Evolutionary conservation across 2,113 vertebrate species (phyloP).

Genomic region (Alosa alosa): DNA sequence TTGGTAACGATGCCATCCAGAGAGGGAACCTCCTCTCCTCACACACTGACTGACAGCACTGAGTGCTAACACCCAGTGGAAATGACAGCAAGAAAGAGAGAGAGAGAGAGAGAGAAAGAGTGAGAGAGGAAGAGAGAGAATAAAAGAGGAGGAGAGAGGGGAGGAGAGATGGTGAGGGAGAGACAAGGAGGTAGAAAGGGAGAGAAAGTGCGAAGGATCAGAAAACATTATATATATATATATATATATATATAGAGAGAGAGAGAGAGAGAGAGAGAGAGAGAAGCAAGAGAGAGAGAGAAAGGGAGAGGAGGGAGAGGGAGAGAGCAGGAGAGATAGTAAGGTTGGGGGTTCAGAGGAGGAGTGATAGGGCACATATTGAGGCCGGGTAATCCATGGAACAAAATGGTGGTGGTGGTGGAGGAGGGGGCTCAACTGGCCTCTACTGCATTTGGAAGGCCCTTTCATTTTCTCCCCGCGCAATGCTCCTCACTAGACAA

Average conservation of each 20-base stretch:
- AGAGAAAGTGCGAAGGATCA: neutral
- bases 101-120: neutral
- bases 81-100: neutral
- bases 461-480: neutral
- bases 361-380: neutral
- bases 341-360: neutral
- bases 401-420: slow-evolving; percentile 15
- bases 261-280: neutral
- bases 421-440: neutral
- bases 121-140: neutral
- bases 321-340: too few relatives aligned
- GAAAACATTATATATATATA: neutral
- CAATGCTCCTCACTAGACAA: neutral
- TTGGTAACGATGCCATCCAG: neutral
- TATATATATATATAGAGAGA: neutral
- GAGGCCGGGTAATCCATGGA: neutral
- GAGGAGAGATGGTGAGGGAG: neutral
- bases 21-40: neutral
- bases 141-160: neutral
- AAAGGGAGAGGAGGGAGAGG: neutral
- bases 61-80: neutral
- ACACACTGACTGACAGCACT: neutral
- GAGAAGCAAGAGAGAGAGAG: neutral
- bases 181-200: too few relatives aligned
- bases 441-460: neutral